phyloP scores from a whole-genome alignment of 2,888 invertebrate species.

The Lutraria lutraria region DNA sequence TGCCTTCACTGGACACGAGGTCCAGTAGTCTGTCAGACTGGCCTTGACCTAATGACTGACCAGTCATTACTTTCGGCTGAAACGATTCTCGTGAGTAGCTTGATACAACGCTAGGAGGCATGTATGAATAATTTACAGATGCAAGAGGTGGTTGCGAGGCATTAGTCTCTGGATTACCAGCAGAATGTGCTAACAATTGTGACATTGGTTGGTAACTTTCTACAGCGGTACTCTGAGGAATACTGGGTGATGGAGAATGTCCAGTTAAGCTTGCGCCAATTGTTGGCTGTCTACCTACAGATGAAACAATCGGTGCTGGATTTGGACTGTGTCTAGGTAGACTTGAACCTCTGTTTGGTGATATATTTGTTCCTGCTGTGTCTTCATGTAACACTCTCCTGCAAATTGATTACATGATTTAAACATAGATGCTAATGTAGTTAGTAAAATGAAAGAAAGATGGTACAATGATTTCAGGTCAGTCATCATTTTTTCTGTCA shows the following conservation, averaged over 20 bases:
- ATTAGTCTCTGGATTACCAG: background rate
- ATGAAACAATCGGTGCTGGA: background rate
- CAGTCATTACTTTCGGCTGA: background rate
- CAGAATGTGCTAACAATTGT: background rate
- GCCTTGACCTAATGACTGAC: background rate
- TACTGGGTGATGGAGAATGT: background rate
- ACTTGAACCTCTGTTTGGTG: background rate
- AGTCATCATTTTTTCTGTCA: no score
- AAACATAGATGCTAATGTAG: background rate
- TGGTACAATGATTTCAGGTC: no score
- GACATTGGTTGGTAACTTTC: background rate
- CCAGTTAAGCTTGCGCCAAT: background rate
- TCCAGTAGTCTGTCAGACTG: background rate
- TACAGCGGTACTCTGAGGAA: background rate
- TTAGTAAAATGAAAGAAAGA: no score
- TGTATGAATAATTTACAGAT: background rate
- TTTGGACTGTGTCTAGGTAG: background rate
- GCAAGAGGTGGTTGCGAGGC: background rate
- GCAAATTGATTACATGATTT: background rate
- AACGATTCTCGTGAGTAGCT: background rate
- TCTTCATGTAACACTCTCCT: background rate
- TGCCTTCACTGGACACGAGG: background rate
- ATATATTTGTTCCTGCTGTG: background rate
- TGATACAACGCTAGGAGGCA: background rate
- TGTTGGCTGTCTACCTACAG: background rate